Percentiles rank a stretch among this genome's conserved stretches.
phyloP scores from a whole-genome alignment of 2,797 vertebrate species.

The Phrynocephalus vlangalii region DNA sequence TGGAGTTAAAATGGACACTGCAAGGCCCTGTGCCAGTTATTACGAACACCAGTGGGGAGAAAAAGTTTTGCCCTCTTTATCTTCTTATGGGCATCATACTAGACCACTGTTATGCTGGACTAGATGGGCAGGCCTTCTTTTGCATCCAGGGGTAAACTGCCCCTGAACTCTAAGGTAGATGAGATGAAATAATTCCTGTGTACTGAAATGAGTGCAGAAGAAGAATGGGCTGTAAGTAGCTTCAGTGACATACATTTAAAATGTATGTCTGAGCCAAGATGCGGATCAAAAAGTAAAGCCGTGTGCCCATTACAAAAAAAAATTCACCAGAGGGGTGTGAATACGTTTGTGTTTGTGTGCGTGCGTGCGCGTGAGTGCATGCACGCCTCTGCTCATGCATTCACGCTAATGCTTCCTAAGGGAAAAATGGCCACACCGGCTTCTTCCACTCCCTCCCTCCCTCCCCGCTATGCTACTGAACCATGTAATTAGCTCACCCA shows the following conservation, averaged over 20 bases:
- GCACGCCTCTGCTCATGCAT: no score
- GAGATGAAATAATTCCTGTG: not conserved
- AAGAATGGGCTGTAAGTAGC: not conserved
- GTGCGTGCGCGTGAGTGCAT: no score
- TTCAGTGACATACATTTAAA: slow-evolving; percentile 37
- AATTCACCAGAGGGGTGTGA: not conserved
- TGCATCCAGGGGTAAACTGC: not conserved
- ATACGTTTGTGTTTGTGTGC: no score
- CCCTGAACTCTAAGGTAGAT: not conserved
- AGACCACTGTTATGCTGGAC: not conserved
- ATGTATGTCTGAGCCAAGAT: not conserved
- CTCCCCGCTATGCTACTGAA: not conserved
- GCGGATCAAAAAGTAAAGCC: not conserved
- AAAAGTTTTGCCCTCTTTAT: not conserved
- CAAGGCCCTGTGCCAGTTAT: not conserved
- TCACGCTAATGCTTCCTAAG: slow-evolving; percentile 21
- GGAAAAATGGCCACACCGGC: slow-evolving; percentile 10
- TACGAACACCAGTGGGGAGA: not conserved
- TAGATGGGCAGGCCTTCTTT: not conserved
- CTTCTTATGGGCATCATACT: not conserved
- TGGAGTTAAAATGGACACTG: no score
- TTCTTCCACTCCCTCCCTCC: not conserved
- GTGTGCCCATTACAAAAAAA: slow-evolving; percentile 43
- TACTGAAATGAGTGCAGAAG: not conserved
- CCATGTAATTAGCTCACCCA: slow-evolving; percentile 49